phyloP scores from a whole-genome alignment of 2,888 invertebrate genomes.

The Hyposoter didymator region DNA sequence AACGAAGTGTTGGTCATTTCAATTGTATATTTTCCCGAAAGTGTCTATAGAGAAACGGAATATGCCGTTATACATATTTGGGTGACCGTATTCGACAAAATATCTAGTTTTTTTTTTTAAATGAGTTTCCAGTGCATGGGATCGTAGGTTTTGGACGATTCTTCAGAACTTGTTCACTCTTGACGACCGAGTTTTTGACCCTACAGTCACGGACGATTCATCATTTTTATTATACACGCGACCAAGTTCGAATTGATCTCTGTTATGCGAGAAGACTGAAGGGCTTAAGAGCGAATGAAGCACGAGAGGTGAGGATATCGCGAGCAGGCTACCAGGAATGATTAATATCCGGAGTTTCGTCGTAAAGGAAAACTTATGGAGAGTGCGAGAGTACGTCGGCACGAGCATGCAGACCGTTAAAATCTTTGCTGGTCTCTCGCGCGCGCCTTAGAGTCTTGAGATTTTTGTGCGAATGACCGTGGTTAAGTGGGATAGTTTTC shows the following conservation, averaged over 20 bases:
- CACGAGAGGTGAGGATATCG: conserved; percentile 60
- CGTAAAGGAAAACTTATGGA: conserved; percentile 68
- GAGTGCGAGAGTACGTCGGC: conserved; percentile 57
- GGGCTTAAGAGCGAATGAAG: conserved; percentile 58
- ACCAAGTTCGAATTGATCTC: conserved; percentile 66
- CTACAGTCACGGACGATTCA: conserved; percentile 49
- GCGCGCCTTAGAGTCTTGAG: conserved; percentile 53
- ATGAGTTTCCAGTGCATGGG: background rate
- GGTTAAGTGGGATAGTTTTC: conserved; percentile 63
- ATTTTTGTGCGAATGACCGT: conserved; percentile 68
- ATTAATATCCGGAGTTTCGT: conserved; percentile 68
- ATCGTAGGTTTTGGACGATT: conserved; percentile 19
- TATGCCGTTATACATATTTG: too few species aligned
- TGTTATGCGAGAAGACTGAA: conserved; percentile 48
- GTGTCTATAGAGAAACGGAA: too few species aligned
- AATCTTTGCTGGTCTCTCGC: conserved; percentile 56
- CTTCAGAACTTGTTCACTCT: background rate
- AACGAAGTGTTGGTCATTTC: too few species aligned
- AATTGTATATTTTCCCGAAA: too few species aligned
- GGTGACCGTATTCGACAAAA: background rate
- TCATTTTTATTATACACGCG: conserved; percentile 66
- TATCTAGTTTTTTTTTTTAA: background rate
- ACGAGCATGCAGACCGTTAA: conserved; percentile 60
- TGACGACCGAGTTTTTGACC: conserved; percentile 20
- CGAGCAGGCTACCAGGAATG: conserved; percentile 64